Evolutionary conservation across 2,113 vertebrate species (phyloP), one percentile per base, ranked within the genome.

Genomic region (Myodes glareolus): DNA sequence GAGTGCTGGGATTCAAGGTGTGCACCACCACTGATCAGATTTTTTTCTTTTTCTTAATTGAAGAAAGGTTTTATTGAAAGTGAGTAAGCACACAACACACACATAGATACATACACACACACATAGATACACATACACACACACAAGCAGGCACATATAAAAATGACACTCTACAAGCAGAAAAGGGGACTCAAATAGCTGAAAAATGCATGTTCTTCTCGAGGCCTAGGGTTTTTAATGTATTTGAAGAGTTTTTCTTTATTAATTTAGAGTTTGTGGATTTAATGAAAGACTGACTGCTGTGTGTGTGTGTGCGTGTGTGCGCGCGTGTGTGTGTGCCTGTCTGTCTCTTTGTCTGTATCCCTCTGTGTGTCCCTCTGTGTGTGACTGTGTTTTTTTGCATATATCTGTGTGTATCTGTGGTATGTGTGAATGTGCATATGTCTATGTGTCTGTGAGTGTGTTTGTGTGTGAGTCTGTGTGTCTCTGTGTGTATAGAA

Each of bases 1-100:
- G 19, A 58, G 19, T 21, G 58, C 58, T 58, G 5, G 19, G 58
- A 58, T 58, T 58, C 7, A 58, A 58, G 58, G 6, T 6, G 0
- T 58, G 6, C 5, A 5, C 58, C 19, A 58, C 1, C 58, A 58
- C 58, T 1, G 1, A 5, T 19, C 58, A 21, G 19, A 1, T 19
- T 58, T 7, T 58, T 52, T 58, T 58, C 55, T 19, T 58, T 58
- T 58, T 58, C 23, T 25, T 27, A 63, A 8, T 63, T 63, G 23
- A 63, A 63, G 61, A 63, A 63, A 63, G 61, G 7, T 63, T 63
- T 25, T 63, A 63, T 63, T 63, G 23, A 27, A 63, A 23, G 61
- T 25, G 8, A 63, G 8, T 63, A 63, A 63, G 8, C 61, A 63
- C 67, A 76, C 10, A 45, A 3, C 42, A 77, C 42, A 77, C 75